Evolutionary conservation across 2,888 invertebrate species (phyloP), one percentile per base, ranked within the genome.

Genomic region (Dasysyrphus tricinctus): DNA sequence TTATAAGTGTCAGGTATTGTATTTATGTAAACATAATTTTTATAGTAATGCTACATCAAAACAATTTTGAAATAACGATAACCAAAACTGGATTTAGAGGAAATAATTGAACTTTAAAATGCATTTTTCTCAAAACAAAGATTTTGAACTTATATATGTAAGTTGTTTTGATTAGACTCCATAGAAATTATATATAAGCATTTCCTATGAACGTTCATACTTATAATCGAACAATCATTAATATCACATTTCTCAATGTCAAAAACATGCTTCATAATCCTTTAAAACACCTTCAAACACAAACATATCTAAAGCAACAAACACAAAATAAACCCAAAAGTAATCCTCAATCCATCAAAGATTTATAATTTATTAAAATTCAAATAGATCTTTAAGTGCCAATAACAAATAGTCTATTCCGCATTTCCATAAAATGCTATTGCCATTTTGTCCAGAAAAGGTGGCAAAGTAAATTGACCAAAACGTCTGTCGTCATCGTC

Each of bases 361-460:
- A 79, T 78, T 79, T 82, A 82, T 86, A 86, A 81, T 86, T 80
- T 80, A 86, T 86, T 82, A 78, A 86, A 86, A 86, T 86, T 82
- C 86, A 75, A 86, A 79, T 72, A 86, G 79, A 78, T 82, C 82
- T 70, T 74, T 86, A 82, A 86, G 86, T 86, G 86, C 86, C 86
- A 86, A 86, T 86, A 82, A 75, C 78, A 86, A 86, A 86, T 79
- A 75, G 70, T 82, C 86, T 39, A 32, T 78, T 72, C 72, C 19
- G 24, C 42, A 59, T 47, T 80, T 69, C 61, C 42, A 37, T 69
- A 34, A 65, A 57, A 72, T 34, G 24, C 67, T 54, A 54, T 72
- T 24, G n/a, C 19, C 65, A 78, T 82, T 63, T 70, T 65, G 74
- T 70, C 65, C n/a, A 54, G 8, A 82, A 39, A 67, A 82, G 86